A percentile compares a stretch with the other conserved stretches of the same genome.
Conservation (phyloP, 2,888 invertebrate species). For the Chloroclysta siterata region DNA sequence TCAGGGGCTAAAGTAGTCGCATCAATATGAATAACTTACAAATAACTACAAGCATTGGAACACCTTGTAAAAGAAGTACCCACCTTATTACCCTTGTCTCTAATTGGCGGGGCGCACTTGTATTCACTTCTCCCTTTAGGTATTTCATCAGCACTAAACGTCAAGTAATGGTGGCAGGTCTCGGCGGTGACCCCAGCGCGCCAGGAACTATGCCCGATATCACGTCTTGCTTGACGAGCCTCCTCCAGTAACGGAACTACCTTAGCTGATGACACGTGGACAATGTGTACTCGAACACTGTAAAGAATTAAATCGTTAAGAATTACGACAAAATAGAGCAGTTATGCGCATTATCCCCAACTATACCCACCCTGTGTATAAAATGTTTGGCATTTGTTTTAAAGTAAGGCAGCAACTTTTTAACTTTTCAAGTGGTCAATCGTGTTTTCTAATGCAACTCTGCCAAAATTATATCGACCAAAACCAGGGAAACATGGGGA, state of each 20-base stretch:
- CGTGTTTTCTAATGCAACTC: no score
- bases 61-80: no score
- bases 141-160: slow-evolving; percentile 86
- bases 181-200: slow-evolving; percentile 87
- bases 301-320: slow-evolving; percentile 1
- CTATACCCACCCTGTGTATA: no score
- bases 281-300: slow-evolving; percentile 87
- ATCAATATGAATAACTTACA: no score
- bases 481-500: no score
- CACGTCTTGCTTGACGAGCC: slow-evolving; percentile 72
- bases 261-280: slow-evolving; percentile 87
- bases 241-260: slow-evolving; percentile 84
- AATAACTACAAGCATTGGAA: no score
- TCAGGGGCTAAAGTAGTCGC: no score
- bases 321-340: neutral
- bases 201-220: slow-evolving; percentile 78
- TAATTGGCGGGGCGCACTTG: slow-evolving; percentile 90
- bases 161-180: slow-evolving; percentile 90
- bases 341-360: no score
- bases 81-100: slow-evolving; percentile 86
- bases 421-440: no score
- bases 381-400: no score
- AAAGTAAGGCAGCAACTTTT: no score
- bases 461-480: no score
- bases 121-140: slow-evolving; percentile 87